Percentiles rank a stretch among this genome's conserved stretches.
These are phyloP conservation scores for Microcebus jonahi DNA, from an alignment of 2,113 vertebrate species.

Conservation along the genomic window DNA sequence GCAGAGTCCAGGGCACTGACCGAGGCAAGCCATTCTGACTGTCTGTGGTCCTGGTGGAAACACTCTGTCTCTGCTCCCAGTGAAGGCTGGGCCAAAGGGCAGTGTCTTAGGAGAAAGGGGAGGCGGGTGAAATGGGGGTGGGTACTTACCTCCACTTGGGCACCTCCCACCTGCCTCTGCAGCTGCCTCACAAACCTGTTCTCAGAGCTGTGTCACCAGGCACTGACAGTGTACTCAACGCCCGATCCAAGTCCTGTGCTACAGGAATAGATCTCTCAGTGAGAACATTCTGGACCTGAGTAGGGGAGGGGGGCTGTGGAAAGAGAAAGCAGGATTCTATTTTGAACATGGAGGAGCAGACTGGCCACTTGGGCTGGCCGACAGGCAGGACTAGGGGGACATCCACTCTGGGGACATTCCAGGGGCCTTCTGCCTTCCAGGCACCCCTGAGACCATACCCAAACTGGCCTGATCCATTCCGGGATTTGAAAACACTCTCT, in stretches of 20 bases:
- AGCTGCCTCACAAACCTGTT: not conserved
- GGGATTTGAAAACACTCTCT: not conserved
- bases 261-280: not conserved
- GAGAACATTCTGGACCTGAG: not conserved
- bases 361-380: not conserved
- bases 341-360: not conserved
- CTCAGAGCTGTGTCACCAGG: too few relatives aligned
- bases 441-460: not conserved
- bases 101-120: fast-evolving
- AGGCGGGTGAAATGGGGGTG: fast-evolving
- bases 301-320: not conserved
- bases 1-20: not conserved
- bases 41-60: not conserved
- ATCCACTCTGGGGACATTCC: not conserved
- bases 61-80: not conserved
- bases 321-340: not conserved
- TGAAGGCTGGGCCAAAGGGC: not conserved
- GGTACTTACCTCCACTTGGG: not conserved
- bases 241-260: not conserved
- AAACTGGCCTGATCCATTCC: not conserved
- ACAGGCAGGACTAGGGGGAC: not conserved
- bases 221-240: not conserved
- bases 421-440: not conserved
- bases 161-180: fast-evolving
- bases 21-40: not conserved